Conservation (phyloP, 2,113 vertebrate species). For the Pelecanus crispus region DNA sequence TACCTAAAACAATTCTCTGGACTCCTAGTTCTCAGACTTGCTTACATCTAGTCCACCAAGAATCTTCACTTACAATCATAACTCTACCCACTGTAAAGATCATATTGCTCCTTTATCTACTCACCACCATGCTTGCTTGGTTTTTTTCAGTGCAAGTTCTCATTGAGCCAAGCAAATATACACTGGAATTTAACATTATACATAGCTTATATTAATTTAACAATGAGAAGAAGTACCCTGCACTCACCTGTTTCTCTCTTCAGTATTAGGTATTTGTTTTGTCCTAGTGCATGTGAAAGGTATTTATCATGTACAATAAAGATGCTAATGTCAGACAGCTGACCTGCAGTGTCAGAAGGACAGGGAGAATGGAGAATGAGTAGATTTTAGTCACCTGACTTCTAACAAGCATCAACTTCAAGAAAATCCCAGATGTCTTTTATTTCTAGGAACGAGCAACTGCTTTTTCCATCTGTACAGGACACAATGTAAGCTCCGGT, state of each 20-base stretch:
- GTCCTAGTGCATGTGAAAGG: not conserved
- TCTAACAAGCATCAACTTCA: not conserved
- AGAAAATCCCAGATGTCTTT: not conserved
- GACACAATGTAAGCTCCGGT: not conserved
- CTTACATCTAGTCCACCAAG: not conserved
- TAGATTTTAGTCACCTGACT: not conserved
- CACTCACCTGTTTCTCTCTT: not conserved
- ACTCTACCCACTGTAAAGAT: not conserved
- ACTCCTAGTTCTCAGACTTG: not conserved
- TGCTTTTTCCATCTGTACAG: not conserved
- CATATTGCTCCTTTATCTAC: not conserved
- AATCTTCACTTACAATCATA: not conserved
- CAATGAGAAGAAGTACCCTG: not conserved
- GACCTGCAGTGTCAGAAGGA: not conserved
- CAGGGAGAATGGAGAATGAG: not conserved
- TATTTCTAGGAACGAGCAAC: not conserved
- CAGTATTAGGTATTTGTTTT: not conserved
- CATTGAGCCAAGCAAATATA: not conserved
- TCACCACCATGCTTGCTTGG: not conserved
- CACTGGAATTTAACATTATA: rapidly evolving
- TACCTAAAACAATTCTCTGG: not conserved
- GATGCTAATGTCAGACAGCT: not conserved
- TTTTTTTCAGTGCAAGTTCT: not conserved
- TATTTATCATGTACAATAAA: not conserved
- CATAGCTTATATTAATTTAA: not conserved